Conservation (phyloP, 1,140 invertebrate genomes). For the Drosophila saltans region DNA sequence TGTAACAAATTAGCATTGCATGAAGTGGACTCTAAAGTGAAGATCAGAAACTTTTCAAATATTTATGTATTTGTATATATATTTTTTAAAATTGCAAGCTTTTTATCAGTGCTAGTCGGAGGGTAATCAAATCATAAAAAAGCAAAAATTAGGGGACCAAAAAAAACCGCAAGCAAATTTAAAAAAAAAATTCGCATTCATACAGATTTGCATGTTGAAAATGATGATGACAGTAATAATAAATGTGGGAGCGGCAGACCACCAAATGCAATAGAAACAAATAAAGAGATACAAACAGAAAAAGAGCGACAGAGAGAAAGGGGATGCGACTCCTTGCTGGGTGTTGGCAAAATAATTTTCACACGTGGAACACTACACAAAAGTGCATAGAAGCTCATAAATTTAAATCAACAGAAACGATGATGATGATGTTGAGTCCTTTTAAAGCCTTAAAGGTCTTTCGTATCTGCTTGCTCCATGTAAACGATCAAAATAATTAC, state of each 20-base stretch:
- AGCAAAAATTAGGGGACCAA: constrained; percentile 47
- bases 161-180: constrained; percentile 38
- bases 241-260: no score
- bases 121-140: constrained; percentile 11
- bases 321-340: constrained; percentile 18
- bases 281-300: neutral
- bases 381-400: constrained; percentile 61
- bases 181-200: constrained; percentile 60
- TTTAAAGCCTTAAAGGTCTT: constrained; percentile 45
- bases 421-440: constrained; percentile 17
- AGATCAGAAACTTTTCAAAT: no score
- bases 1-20: no score
- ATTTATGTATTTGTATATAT: no score
- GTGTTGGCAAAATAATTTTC: constrained; percentile 51
- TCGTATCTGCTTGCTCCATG: constrained; percentile 52
- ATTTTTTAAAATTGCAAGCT: no score
- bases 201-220: constrained; percentile 52
- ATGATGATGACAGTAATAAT: constrained; percentile 41
- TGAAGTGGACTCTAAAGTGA: no score
- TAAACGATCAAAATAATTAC: constrained; percentile 82
- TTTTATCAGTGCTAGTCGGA: no score
- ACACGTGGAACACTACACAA: constrained; percentile 57
- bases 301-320: no score
- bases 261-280: no score
- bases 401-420: constrained; percentile 31